Conservation (phyloP, 2,888 invertebrate genomes). For the Acleris literana region DNA sequence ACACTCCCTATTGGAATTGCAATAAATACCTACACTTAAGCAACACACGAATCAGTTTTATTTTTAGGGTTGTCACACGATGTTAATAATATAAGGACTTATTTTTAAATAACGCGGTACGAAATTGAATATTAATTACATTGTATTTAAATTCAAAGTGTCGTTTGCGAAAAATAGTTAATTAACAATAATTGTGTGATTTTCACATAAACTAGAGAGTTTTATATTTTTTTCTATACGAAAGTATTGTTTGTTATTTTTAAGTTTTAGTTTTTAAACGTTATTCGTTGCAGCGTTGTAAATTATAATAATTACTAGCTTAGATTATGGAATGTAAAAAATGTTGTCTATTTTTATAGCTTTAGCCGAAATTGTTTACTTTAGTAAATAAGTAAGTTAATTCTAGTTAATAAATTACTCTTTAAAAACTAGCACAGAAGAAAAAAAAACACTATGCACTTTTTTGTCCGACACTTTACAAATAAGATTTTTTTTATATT, state of each 20-base stretch:
- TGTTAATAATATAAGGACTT: neutral
- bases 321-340: slow-evolving; percentile 43
- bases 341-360: slow-evolving; percentile 55
- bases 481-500: neutral
- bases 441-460: neutral
- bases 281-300: slow-evolving; percentile 34
- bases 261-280: slow-evolving; percentile 15
- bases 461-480: neutral
- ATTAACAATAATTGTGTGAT: no score
- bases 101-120: neutral
- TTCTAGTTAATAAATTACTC: slow-evolving; percentile 4
- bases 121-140: no score
- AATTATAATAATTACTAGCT: slow-evolving; percentile 37
- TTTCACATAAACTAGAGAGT: no score
- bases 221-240: neutral
- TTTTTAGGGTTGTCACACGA: neutral
- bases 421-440: neutral
- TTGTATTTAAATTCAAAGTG: no score
- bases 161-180: no score
- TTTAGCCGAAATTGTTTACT: slow-evolving; percentile 42
- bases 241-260: slow-evolving; percentile 1
- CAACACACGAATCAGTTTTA: neutral
- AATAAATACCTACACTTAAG: neutral
- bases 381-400: neutral
- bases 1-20: neutral